phyloP scores from a whole-genome alignment of 2,113 vertebrate genomes.

The Carassius gibelio region DNA sequence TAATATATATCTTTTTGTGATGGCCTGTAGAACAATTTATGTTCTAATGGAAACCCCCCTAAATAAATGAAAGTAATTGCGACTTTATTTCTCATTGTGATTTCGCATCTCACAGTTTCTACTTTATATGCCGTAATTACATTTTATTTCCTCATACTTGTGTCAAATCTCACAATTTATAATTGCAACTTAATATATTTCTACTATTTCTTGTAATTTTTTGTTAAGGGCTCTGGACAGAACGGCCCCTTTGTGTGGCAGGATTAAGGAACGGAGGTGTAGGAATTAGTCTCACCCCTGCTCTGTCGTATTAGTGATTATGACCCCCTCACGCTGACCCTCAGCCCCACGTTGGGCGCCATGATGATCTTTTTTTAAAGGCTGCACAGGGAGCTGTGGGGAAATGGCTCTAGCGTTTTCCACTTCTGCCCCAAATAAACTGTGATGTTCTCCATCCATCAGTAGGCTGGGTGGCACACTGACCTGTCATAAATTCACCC shows the following conservation, averaged over 20 bases:
- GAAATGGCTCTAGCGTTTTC: constrained; percentile 62
- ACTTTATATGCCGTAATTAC: not conserved
- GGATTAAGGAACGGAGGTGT: constrained; percentile 22
- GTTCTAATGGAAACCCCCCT: too few species aligned
- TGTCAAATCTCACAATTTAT: not conserved
- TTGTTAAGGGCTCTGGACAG: not conserved
- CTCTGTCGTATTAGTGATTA: constrained; percentile 40
- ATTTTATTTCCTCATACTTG: not conserved
- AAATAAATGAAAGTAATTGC: not conserved
- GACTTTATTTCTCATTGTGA: not conserved
- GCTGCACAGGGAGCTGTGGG: constrained; percentile 44
- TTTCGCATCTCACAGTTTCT: not conserved
- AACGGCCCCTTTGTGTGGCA: not conserved
- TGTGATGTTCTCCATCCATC: constrained; percentile 82
- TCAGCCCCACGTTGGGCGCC: not conserved
- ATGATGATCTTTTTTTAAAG: constrained; percentile 50
- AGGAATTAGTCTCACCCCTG: constrained; percentile 27
- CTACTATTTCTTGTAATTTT: too few species aligned
- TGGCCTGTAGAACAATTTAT: too few species aligned
- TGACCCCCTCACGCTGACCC: constrained; percentile 12
- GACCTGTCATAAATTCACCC: constrained; percentile 86
- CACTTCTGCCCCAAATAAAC: constrained; percentile 82
- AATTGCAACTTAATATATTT: too few species aligned
- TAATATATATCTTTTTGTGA: too few species aligned
- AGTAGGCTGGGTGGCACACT: constrained; percentile 73